Conservation (phyloP, 1,140 invertebrate genomes). For the Stenopsyche tienmushanensis region DNA sequence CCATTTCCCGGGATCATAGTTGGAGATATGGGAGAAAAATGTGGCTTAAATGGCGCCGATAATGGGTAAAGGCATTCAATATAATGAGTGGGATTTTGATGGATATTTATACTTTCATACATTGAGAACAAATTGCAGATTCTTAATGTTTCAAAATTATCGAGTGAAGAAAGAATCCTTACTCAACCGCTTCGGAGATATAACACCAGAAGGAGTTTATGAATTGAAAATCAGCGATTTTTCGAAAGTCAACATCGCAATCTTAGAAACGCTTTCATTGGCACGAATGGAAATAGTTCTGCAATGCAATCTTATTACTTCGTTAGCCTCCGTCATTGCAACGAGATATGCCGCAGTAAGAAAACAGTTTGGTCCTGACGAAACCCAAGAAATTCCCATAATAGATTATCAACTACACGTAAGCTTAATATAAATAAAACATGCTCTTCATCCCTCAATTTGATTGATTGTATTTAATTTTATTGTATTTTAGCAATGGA, state of each 20-base stretch:
- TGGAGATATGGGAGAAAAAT: constrained; percentile 81
- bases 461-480: constrained; percentile 35
- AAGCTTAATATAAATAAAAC: constrained; percentile 28
- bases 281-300: constrained; percentile 47
- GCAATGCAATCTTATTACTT: constrained; percentile 62
- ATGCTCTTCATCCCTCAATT: background rate
- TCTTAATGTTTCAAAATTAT: constrained; percentile 84
- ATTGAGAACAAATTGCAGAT: constrained; percentile 50
- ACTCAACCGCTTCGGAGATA: constrained; percentile 83
- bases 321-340: constrained; percentile 72
- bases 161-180: constrained; percentile 73
- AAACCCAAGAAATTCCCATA: constrained; percentile 67
- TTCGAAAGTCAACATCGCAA: constrained; percentile 74
- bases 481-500: constrained; percentile 66
- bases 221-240: constrained; percentile 69
- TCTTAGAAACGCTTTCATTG: constrained; percentile 77
- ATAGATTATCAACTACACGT: constrained; percentile 82
- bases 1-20: constrained; percentile 73
- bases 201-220: constrained; percentile 82
- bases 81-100: too few species aligned
- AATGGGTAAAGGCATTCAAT: too few species aligned
- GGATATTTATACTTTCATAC: too few species aligned
- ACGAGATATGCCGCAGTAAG: constrained; percentile 77
- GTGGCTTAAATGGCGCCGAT: constrained; percentile 80
- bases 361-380: constrained; percentile 72